These are phyloP conservation scores for Nibea coibor DNA, from an alignment of 2,113 vertebrate species.

Conservation along the genomic window DNA sequence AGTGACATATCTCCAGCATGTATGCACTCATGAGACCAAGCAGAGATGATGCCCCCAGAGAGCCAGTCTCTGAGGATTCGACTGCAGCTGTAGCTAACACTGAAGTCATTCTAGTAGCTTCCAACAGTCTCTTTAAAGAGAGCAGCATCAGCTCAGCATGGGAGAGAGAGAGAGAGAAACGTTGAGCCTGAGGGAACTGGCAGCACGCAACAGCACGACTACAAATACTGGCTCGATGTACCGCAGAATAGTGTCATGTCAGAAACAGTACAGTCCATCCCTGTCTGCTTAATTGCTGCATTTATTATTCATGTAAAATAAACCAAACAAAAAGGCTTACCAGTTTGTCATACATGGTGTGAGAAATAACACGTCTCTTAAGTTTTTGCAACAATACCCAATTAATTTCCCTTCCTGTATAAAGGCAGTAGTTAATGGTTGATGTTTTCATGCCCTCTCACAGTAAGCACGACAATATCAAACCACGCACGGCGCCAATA, in stretches of 20 bases:
- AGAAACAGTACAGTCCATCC: neutral
- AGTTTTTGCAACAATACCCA: neutral
- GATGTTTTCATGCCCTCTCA: neutral
- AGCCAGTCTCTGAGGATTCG: neutral
- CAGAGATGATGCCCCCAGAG: constrained; percentile 5
- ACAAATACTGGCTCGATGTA: neutral
- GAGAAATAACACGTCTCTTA: neutral
- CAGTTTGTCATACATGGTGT: too few species aligned
- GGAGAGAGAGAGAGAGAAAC: neutral
- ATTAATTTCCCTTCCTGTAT: neutral
- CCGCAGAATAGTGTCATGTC: constrained; percentile 1
- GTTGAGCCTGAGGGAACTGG: constrained; percentile 27
- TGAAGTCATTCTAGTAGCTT: constrained; percentile 33
- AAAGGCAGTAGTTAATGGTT: neutral
- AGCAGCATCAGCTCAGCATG: constrained; percentile 32
- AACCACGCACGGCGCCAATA: neutral
- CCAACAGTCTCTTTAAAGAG: constrained; percentile 27
- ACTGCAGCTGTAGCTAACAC: constrained; percentile 45
- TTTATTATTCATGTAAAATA: neutral
- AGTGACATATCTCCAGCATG: constrained; percentile 1
- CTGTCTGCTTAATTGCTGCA: neutral
- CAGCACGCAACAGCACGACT: constrained; percentile 7
- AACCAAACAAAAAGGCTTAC: neutral
- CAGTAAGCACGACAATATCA: neutral
- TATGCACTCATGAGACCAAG: constrained; percentile 24